phyloP scores from a whole-genome alignment of 1,140 invertebrate species.

The Ruditapes philippinarum region DNA sequence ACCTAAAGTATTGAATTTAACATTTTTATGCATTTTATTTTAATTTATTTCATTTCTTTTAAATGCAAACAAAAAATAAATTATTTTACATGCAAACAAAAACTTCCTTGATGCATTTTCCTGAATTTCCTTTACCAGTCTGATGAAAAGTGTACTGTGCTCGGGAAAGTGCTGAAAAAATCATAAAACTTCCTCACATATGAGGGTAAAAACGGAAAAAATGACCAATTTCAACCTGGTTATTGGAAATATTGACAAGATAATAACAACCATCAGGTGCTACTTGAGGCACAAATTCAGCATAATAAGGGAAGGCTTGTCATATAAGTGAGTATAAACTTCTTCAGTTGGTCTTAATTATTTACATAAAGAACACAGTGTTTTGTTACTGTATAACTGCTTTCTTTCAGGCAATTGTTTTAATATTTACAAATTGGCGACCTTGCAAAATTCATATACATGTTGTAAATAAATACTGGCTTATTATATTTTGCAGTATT shows the following conservation, averaged over 20 bases:
- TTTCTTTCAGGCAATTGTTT: too few relatives aligned
- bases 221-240: background rate
- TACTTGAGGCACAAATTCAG: background rate
- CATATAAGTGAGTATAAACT: too few relatives aligned
- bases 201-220: background rate
- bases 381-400: too few relatives aligned
- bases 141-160: background rate
- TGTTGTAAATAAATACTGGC: too few relatives aligned
- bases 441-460: too few relatives aligned
- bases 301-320: background rate
- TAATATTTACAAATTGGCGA: too few relatives aligned
- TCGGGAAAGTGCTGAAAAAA: slow-evolving; percentile 1
- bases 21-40: background rate
- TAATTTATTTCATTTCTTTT: too few relatives aligned
- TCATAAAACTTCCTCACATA: background rate
- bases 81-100: too few relatives aligned
- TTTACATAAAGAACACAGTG: too few relatives aligned
- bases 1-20: background rate
- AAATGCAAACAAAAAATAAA: background rate
- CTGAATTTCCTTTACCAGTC: background rate
- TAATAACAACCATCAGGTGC: background rate
- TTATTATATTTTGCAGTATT: too few relatives aligned
- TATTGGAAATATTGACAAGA: background rate
- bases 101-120: background rate
- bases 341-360: too few relatives aligned